Base-by-base conservation (phyloP, 2,888 invertebrate genomes). In the Drosophila hamatofila region DNA sequence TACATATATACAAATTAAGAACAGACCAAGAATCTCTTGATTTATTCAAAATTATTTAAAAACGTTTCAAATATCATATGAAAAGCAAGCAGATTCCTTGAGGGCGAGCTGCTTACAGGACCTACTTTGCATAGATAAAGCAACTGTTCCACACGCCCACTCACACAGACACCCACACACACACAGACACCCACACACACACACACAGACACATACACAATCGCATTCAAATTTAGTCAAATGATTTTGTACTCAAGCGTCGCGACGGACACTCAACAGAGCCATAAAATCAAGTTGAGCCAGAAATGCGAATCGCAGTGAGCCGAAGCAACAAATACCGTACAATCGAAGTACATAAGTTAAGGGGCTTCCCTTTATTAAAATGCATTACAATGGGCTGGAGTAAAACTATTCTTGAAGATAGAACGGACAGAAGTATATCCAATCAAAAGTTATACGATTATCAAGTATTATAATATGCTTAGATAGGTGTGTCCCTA, bases 181-280 rank as follows among this genome's bases (percentile, higher is more conserved):
- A 3, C 25, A 2, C 18, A 6, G 8, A 1, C 39, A 1, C 25
- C 5, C 25, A 18, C 39, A 27, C 27, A 3, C 54, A 14, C 27
- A 18, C 41, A 14, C 30, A 18, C 41, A 11, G 27, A 18, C 41
- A n/a, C 55, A 6, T 18, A 12, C 41, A 16, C 27, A 41, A n/a
- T 30, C 41, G 30, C 59, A 52, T 44, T 39, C 33, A 59, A 67
- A 63, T 68, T 74, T 63, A 57, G 55, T 62, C 62, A 70, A 71
- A 75, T 71, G 63, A 67, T 72, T 75, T 72, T 73, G 65, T 65
- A 56, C 61, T 65, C 61, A 52, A 72, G 65, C 67, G 67, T 56
- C 66, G 70, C 67, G 69, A 67, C 72, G 44, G 46, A 69, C 62
- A 62, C 73, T 61, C 59, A 73, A 67, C 74, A 73, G 62, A 62